These are phyloP conservation scores for Epinotia ramella DNA, from an alignment of 2,888 invertebrate genomes.

Conservation along the genomic window DNA sequence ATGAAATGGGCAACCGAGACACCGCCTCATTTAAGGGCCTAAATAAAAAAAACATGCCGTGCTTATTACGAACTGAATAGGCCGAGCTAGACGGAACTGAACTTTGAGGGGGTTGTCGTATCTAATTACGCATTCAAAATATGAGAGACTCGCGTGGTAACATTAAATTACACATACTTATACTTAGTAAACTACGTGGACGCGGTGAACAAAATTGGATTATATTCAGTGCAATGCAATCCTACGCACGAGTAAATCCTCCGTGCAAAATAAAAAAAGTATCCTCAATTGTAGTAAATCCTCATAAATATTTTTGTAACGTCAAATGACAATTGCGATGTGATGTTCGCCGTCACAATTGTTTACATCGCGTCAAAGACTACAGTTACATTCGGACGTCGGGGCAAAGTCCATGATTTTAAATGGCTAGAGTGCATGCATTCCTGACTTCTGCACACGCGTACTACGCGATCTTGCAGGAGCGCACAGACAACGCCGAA, in stretches of 20 bases:
- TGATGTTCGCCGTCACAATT: slow-evolving; percentile 16
- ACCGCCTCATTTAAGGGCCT: slow-evolving; percentile 65
- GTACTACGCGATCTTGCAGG: slow-evolving; percentile 68
- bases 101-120: slow-evolving; percentile 52
- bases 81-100: slow-evolving; percentile 44
- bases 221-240: not conserved
- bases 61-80: slow-evolving; percentile 59
- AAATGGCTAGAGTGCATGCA: slow-evolving; percentile 65
- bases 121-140: slow-evolving; percentile 55
- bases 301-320: not conserved
- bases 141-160: not conserved
- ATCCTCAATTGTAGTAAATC: not conserved
- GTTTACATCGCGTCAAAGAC: slow-evolving; percentile 6
- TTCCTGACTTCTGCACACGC: slow-evolving; percentile 61
- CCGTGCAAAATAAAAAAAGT: not conserved
- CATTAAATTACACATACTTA: not conserved
- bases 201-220: not conserved
- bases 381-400: not conserved
- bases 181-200: not conserved
- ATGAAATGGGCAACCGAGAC: slow-evolving; percentile 75
- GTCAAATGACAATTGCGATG: not conserved
- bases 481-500: slow-evolving; percentile 64
- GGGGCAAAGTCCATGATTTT: not conserved
- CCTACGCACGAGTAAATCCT: not conserved
- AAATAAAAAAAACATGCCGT: slow-evolving; percentile 65